A percentile compares a stretch with the other conserved stretches of the same genome.
phyloP scores from a whole-genome alignment of 2,888 invertebrate genomes.

The Phengaris arion region DNA sequence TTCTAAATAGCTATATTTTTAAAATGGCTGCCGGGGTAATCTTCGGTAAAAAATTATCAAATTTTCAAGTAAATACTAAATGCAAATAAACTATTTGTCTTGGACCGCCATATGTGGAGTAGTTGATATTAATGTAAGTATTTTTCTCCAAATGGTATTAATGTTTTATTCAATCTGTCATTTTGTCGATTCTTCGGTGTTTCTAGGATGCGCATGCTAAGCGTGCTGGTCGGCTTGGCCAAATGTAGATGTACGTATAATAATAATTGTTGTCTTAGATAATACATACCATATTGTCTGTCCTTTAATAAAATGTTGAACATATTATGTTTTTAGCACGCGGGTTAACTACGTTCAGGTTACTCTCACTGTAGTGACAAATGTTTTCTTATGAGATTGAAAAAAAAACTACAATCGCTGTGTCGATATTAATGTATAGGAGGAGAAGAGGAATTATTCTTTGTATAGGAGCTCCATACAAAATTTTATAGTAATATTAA shows the following conservation, averaged over 20 bases:
- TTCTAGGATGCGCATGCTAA: too few relatives aligned
- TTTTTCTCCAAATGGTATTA: too few relatives aligned
- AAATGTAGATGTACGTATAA: neutral
- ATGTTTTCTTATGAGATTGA: too few relatives aligned
- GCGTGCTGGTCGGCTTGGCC: neutral
- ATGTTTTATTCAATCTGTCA: too few relatives aligned
- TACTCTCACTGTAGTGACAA: neutral
- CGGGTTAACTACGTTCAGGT: neutral
- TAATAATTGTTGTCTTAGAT: neutral
- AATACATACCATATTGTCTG: neutral
- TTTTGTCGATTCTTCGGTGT: too few relatives aligned
- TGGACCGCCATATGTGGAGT: too few relatives aligned
- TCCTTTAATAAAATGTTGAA: neutral
- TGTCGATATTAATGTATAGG: neutral
- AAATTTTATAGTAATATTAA: neutral
- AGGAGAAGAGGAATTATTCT: neutral
- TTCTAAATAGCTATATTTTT: too few relatives aligned
- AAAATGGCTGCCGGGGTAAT: too few relatives aligned
- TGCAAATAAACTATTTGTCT: too few relatives aligned
- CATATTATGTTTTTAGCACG: neutral
- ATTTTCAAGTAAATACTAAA: too few relatives aligned
- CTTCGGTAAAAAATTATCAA: too few relatives aligned
- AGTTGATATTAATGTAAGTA: too few relatives aligned
- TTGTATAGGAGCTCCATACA: neutral
- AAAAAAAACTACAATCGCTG: neutral